Evolutionary conservation across 2,888 invertebrate species (phyloP).

Genomic region (Hypomecis punctinalis): DNA sequence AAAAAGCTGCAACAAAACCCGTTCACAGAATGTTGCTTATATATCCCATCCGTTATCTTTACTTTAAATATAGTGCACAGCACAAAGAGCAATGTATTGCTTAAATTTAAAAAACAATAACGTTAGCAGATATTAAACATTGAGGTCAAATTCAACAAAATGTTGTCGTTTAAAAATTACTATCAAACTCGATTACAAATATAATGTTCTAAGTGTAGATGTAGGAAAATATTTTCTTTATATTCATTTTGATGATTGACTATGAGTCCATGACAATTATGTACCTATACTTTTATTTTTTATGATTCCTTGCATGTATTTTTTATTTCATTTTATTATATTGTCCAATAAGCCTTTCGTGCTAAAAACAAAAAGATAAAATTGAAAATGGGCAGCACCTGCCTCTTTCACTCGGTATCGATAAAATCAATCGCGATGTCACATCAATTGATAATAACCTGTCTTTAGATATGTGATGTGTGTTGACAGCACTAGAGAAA

Average conservation of each 20-base stretch:
- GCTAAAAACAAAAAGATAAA: slow-evolving; percentile 22
- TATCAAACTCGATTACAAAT: too few species aligned
- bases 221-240: too few species aligned
- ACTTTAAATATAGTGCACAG: slow-evolving; percentile 47
- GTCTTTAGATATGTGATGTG: slow-evolving; percentile 32
- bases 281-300: background rate
- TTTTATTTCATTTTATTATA: too few species aligned
- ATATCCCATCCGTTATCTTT: slow-evolving; percentile 49
- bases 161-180: too few species aligned
- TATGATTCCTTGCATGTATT: too few species aligned
- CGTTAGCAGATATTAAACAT: too few species aligned
- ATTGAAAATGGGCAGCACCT: slow-evolving; percentile 39
- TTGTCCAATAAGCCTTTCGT: too few species aligned
- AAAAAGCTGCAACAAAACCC: slow-evolving; percentile 38
- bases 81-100: slow-evolving; percentile 38
- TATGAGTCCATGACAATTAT: too few species aligned
- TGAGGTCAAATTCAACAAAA: too few species aligned
- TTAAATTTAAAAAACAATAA: too few species aligned
- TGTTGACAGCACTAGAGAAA: background rate
- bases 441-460: slow-evolving; percentile 50
- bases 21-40: slow-evolving; percentile 41
- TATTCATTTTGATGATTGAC: too few species aligned
- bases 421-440: slow-evolving; percentile 47
- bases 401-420: slow-evolving; percentile 43
- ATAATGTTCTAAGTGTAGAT: too few species aligned